Evolutionary conservation across 2,888 invertebrate species (phyloP).

Genomic region (Netelia melanura): DNA sequence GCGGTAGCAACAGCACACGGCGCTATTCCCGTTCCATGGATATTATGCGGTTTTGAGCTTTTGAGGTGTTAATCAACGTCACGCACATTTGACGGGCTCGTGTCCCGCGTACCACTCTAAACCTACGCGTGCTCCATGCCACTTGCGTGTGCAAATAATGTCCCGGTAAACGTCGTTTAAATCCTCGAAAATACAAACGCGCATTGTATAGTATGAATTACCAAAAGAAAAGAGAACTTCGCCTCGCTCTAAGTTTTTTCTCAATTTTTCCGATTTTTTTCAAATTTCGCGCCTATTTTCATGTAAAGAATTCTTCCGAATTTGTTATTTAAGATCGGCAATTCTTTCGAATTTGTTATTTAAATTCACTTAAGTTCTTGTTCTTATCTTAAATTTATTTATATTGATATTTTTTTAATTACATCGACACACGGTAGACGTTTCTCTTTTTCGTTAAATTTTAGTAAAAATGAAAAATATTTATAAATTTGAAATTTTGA

Average conservation of each 20-base stretch:
- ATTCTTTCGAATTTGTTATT: too few species aligned
- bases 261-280: neutral
- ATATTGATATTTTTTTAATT: too few species aligned
- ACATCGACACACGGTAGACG: too few species aligned
- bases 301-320: too few species aligned
- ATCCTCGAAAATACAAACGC: slow-evolving; percentile 74
- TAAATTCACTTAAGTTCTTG: too few species aligned
- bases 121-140: neutral
- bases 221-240: neutral
- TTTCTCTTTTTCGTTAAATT: too few species aligned
- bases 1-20: slow-evolving; percentile 44
- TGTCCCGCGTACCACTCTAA: neutral
- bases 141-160: slow-evolving; percentile 33
- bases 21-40: slow-evolving; percentile 73
- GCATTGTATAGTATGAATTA: neutral
- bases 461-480: too few species aligned
- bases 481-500: neutral
- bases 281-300: neutral
- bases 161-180: slow-evolving; percentile 74
- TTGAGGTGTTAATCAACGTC: slow-evolving; percentile 79
- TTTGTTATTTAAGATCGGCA: too few species aligned
- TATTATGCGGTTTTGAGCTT: slow-evolving; percentile 78
- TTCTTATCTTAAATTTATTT: too few species aligned
- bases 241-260: slow-evolving; percentile 6
- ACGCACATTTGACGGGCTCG: slow-evolving; percentile 64